Conservation (phyloP, 2,888 invertebrate species). For the Hemaris fuciformis region DNA sequence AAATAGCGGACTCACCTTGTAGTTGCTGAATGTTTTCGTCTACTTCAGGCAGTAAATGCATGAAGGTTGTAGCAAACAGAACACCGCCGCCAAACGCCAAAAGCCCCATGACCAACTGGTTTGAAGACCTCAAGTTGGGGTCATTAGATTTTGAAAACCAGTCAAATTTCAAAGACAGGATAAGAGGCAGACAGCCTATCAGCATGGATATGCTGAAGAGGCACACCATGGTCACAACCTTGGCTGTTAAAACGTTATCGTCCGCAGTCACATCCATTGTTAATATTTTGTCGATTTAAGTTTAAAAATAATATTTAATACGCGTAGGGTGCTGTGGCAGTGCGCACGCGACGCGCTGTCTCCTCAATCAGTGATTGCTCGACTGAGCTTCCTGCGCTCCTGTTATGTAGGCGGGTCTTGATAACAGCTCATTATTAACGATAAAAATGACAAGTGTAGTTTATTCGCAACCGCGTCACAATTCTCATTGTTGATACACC, state of each 20-base stretch:
- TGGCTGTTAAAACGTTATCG: constrained; percentile 83
- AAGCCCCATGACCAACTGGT: constrained; percentile 81
- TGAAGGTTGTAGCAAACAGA: constrained; percentile 89
- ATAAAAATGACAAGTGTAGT: constrained; percentile 64
- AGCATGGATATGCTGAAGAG: constrained; percentile 88
- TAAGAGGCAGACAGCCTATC: constrained; percentile 88
- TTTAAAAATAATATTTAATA: constrained; percentile 36
- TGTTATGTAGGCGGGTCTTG: constrained; percentile 61
- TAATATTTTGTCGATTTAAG: constrained; percentile 35
- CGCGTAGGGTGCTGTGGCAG: constrained; percentile 17
- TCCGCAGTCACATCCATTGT: constrained; percentile 37
- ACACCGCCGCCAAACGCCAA: constrained; percentile 92
- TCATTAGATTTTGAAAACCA: constrained; percentile 77
- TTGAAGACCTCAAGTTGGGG: constrained; percentile 72
- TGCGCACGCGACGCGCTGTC: constrained; percentile 40
- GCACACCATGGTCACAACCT: constrained; percentile 89
- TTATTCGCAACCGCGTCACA: constrained; percentile 38
- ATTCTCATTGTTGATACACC: not conserved
- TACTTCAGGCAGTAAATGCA: constrained; percentile 91
- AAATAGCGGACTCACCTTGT: constrained; percentile 63
- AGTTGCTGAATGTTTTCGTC: constrained; percentile 84
- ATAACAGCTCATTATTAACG: constrained; percentile 69
- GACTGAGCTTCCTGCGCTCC: constrained; percentile 62
- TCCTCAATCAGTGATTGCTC: constrained; percentile 38
- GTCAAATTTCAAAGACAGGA: constrained; percentile 84